Evolutionary conservation across 2,888 invertebrate species (phyloP), one percentile per base, ranked within the genome.

Genomic region (Thysanoteuthis rhombus): DNA sequence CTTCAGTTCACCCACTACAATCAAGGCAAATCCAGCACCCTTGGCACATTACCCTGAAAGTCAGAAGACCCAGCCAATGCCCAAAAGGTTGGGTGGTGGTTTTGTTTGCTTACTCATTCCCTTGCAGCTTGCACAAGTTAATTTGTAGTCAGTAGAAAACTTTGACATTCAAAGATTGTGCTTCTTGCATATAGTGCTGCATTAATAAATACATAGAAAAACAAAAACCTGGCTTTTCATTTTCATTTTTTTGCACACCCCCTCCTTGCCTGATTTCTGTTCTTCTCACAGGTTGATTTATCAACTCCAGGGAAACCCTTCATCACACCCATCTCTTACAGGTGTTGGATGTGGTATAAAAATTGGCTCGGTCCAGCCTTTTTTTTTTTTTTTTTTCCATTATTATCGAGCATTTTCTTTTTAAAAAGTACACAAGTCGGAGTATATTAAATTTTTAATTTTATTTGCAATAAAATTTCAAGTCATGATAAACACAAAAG

Each of bases 121-220:
- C 58, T 58, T 58, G 58, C 58, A 58, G 58, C 25, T 58, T 58
- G 58, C 32, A 58, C 32, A 32, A 58, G 91, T 42, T 91, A 32
- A 0, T 42, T 91, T 91, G 91, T 91, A 91, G 91, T 91, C 91
- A 40, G 91, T 91, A 91, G 91, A 91, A 91, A 91, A 42, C 22
- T 90, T 39, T 39, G 90, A 42, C 39, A 28, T 90, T 38, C 39
- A 90, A 90, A 42, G 28, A 39, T 90, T 90, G 90, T 40, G 39
- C 40, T 40, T 90, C 32, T 90, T 40, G 25, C 25, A 10, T 90
- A 28, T 90, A 22, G 91, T 91, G 91, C 91, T 91, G 91, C 91
- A 42, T 91, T 40, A 91, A 91, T 91, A 91, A 91, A 91, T 5
- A 42, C 22, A 40, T 40, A 3, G 1, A 90, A 90, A 90, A 40